phyloP scores from a whole-genome alignment of 1,140 invertebrate genomes.

The Brachystomella parvula region DNA sequence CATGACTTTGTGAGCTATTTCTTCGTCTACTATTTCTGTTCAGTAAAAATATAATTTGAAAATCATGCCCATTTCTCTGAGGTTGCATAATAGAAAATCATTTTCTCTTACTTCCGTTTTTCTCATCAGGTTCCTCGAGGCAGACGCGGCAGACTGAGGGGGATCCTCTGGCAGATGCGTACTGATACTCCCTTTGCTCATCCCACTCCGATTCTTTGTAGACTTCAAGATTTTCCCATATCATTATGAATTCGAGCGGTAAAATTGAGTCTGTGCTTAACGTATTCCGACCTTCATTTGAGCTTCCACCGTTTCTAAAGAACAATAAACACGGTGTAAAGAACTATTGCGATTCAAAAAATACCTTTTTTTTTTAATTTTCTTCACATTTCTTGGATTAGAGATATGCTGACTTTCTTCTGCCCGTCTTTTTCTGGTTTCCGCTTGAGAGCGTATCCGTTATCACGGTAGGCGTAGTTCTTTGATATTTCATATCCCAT shows the following conservation, averaged over 20 bases:
- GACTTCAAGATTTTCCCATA: constrained; percentile 68
- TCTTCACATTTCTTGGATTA: not conserved
- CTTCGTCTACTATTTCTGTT: no score
- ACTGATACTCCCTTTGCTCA: constrained; percentile 50
- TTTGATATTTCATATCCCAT: constrained; percentile 25
- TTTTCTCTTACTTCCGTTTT: constrained; percentile 45
- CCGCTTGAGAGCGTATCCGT: constrained; percentile 2
- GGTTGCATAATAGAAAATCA: not conserved
- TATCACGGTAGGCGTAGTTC: constrained; percentile 29
- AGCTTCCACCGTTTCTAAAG: not conserved
- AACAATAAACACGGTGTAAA: not conserved
- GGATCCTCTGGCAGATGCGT: constrained; percentile 51
- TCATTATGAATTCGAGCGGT: constrained; percentile 57
- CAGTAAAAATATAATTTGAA: not conserved
- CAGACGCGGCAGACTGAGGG: constrained; percentile 53
- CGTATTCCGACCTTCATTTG: constrained; percentile 11
- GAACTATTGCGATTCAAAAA: not conserved
- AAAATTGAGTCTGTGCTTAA: constrained; percentile 50
- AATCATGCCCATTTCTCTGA: not conserved
- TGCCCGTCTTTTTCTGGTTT: not conserved
- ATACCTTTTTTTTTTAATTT: not conserved
- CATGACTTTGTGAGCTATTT: no score
- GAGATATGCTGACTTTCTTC: not conserved
- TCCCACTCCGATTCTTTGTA: constrained; percentile 44
- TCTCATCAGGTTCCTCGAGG: constrained; percentile 53